Evolutionary conservation across 2,797 vertebrate genomes (phyloP), one percentile per base, ranked within the genome.

Genomic region (Pagetopsis macropterus): DNA sequence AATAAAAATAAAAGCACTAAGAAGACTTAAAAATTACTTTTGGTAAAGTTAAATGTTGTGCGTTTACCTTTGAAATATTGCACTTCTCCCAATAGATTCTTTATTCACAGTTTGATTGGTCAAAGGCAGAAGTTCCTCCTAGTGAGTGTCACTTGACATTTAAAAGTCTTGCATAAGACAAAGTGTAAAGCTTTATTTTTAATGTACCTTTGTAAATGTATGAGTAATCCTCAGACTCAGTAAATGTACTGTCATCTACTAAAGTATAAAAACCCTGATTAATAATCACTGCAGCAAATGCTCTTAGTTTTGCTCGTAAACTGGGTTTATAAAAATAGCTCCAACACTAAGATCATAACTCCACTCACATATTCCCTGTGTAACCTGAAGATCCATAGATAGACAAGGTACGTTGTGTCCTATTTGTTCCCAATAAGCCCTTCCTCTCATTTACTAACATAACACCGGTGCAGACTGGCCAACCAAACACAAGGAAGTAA

Each of bases 41-140:
- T 86, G 75, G 76, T 83, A 76, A 82, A 49, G 76, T 78, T 82
- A 74, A 79, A 83, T 81, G 50, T 23, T 88, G 54, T 85, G 66
- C 55, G 70, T 81, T 78, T 78, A 78, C 37, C 46, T 72, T 67
- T 37, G 81, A 75, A 75, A 87, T 92, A 95, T 94, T 95, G 94
- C 94, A 95, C 93, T 68, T 73, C 56, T 75, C 88, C 83, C 71
- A 60, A 89, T 33, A 87, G 74, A 70, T 66, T 79, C 27, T 41
- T 41, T 76, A 82, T 91, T 94, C 94, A 95, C 94, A 95, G 94
- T 91, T 87, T 86, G 75, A 86, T 87, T 90, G 88, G 83, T 89
- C 71, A 77, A 90, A 91, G 81, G 83, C 85, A 85, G 68, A 67
- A 48, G 59, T 79, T 74, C 31, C 62, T 82, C 72, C 59, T 64